Evolutionary conservation across 1,140 invertebrate genomes (phyloP), one percentile per base, ranked within the genome.

Genomic region (Apis florea): DNA sequence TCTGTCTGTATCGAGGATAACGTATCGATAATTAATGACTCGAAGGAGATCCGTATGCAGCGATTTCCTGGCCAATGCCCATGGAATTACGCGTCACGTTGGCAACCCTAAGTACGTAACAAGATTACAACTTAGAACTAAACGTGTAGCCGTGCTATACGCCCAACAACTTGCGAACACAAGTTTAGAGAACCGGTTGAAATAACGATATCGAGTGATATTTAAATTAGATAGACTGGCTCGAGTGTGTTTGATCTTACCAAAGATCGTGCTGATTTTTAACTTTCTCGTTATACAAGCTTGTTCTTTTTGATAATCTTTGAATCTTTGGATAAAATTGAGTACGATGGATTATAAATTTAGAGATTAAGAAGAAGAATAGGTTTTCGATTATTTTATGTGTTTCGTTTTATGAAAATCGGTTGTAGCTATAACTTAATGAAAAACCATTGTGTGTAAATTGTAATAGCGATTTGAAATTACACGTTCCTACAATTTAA

Each of bases 91-190:
- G 74, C 74, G 80, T 77, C 74, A 77, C 49, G 66, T 61, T 63
- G 74, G 58, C 80, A 59, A 40, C 31, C 49, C 74, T 54, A 77
- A 70, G 66, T 82, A 82, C 73, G 72, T 77, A 82, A 82, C 80
- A 64, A 82, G 80, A 66, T 77, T 82, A 82, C 56, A 70, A 82
- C 77, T 82, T 69, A 40, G 79, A 82, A 54, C 73, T 63, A 63
- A 69, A 56, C 66, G 63, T 26, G 73, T 77, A 77, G 63, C 47
- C n/a, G 15, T 54, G 26, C 40, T 75, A 19, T 53, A 53, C 17
- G 64, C 26, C 17, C 17, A 9, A 21, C 26, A 82, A 82, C 73
- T 77, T 58, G 24, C 12, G 31, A 11, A 10, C 26, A 5, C 19
- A 56, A 74, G 31, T 54, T 80, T 24, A 26, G 59, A 21, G 21